Base-by-base conservation (phyloP, 2,888 invertebrate genomes). In the Trichogramma dendrolimi region DNA sequence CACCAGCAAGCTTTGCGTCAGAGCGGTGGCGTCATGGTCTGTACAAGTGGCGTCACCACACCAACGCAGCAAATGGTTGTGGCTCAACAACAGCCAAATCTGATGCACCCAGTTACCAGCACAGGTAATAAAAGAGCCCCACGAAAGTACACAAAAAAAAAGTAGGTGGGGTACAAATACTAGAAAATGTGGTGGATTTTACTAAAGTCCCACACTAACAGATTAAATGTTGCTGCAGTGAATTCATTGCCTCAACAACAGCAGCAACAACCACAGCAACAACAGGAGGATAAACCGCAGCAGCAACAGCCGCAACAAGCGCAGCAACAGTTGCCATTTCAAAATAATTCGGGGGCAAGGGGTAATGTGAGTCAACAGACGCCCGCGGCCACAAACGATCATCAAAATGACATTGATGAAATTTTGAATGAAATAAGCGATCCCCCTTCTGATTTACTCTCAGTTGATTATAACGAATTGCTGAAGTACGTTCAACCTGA, bases 241-340 rank as follows among this genome's bases (percentile, higher is more conserved):
- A 70, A 71, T 53, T 76, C 73, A 68, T 77, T 70, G 65, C 71
- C 75, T 62, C 76, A 82, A 74, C 82, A 81, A 75, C 83, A 83
- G 69, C 82, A 82, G 66, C 77, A 82, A 74, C 72, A 82, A 63
- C 74, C 76, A 27, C 83, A 82, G 71, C 81, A 81, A 58, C 81
- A 81, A 67, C 80, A 76, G 57, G 71, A 81, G 62, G 77, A 75
- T 42, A 80, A 82, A 79, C 83, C 82, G 65, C 81, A 81, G 72
- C 83, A 83, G 68, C 83, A 83, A 70, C 81, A 81, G 79, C 83
- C 82, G 66, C 81, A 81, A 66, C 68, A 82, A 67, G 73, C 71
- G 63, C 75, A 81, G 76, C 79, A 75, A 79, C 80, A 84, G 81
- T 83, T 84, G 82, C 81, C 83, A 14, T 80, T 84, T 80, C 80